Base-by-base conservation (phyloP, 1,140 invertebrate species). In the Pentalonia nigronervosa region DNA sequence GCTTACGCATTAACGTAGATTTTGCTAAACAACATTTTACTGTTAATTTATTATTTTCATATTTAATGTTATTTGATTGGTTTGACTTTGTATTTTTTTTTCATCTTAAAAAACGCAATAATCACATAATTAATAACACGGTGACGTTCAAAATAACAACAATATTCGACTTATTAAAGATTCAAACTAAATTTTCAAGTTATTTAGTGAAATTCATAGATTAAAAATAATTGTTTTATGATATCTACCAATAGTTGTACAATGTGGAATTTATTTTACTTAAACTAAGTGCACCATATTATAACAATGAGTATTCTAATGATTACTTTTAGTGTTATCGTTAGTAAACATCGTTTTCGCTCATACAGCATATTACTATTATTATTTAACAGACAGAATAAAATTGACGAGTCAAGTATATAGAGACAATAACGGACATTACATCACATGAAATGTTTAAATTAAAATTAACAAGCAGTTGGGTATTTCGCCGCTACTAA, bases 391-490 rank as follows among this genome's bases (percentile, higher is more conserved):
- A 67, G 25, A n/a, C 30, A 6, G 60, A 67, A 67, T 67, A 67
- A 67, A 67, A 67, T 50, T 67, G 25, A 67, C 11, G 60, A 67
- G 60, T 67, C 30, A 76, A 76, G n/a, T 76, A n/a, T n/a, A 76
- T n/a, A n/a, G 60, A 76, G 60, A 76, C 30, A 76, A 76, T n/a
- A 4, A 76, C n/a, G n/a, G n/a, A 76, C 14, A 76, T 76, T 17
- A 76, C 6, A 14, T 76, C 60, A 76, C 60, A 67, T 30, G n/a
- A 76, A 76, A 76, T n/a, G 60, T 76, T 76, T 20, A 76, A 76
- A 76, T 76, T 76, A 76, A 76, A 76, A n/a, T 76, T 76, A 76
- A 76, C 60, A 76, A 76, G n/a, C 30, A 76, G 60, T 20, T n/a
- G 60, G 14, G 4, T n/a, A 67, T 6, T 67, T 30, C 60, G 30